Evolutionary conservation across 2,113 vertebrate genomes (phyloP).

Genomic region (Aspiorhynchus laticeps): DNA sequence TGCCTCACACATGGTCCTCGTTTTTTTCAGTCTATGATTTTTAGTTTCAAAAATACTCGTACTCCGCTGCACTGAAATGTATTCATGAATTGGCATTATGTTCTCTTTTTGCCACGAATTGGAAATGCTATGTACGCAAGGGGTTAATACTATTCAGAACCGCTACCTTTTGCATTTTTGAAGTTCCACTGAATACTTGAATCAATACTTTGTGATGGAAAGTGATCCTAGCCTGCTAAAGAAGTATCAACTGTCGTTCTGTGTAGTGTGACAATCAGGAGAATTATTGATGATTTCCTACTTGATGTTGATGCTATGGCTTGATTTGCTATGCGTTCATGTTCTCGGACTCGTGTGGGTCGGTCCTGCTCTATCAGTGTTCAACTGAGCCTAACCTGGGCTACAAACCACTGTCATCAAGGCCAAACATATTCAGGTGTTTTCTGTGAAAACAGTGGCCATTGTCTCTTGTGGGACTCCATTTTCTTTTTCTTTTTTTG

Average conservation of each 20-base stretch:
- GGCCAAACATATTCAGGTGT: slow-evolving; percentile 65
- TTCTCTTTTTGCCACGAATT: background rate
- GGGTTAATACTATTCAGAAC: background rate
- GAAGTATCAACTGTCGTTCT: background rate
- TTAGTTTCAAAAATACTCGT: background rate
- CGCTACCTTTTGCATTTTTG: slow-evolving; percentile 4
- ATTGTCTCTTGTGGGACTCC: slow-evolving; percentile 79
- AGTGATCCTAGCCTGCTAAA: slow-evolving; percentile 18
- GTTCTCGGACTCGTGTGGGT: background rate
- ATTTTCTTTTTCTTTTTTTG: slow-evolving; percentile 57
- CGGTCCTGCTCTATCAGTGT: slow-evolving; percentile 59
- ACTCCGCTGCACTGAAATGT: background rate
- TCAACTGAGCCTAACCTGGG: slow-evolving; percentile 50
- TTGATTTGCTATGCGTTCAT: slow-evolving; percentile 29
- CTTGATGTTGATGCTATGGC: background rate
- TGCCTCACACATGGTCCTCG: background rate
- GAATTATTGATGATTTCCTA: background rate
- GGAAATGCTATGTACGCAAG: background rate
- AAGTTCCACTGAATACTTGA: slow-evolving; percentile 28
- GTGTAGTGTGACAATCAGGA: slow-evolving; percentile 52
- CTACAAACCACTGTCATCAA: slow-evolving; percentile 57
- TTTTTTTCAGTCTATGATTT: background rate
- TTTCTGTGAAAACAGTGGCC: slow-evolving; percentile 82
- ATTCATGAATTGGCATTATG: background rate
- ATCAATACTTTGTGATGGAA: slow-evolving; percentile 13